Conservation (phyloP, 1,140 invertebrate genomes). For the Pararge aegeria region DNA sequence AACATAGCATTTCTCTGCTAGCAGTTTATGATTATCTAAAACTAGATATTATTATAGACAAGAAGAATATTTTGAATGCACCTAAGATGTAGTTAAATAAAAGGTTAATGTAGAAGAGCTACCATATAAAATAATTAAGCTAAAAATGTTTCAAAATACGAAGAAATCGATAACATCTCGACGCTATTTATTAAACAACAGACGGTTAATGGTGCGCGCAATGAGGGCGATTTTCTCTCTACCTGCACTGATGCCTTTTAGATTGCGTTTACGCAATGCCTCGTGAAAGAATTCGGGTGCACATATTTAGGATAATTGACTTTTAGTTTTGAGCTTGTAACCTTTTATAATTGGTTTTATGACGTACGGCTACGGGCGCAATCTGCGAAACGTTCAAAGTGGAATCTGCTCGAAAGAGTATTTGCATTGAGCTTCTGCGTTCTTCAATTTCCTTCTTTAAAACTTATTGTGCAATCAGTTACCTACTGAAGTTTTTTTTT, state of each 20-base stretch:
- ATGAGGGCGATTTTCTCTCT: constrained; percentile 45
- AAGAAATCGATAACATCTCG: constrained; percentile 41
- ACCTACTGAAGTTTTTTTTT: too few relatives aligned
- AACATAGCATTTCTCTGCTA: too few relatives aligned
- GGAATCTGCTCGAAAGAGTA: too few relatives aligned
- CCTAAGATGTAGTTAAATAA: too few relatives aligned
- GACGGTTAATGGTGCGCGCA: constrained; percentile 43
- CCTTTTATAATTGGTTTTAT: constrained; percentile 9
- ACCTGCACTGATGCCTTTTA: constrained; percentile 56
- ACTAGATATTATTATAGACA: too few relatives aligned
- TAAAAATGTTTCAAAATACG: constrained; percentile 14
- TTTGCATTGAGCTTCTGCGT: too few relatives aligned
- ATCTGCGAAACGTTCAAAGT: too few relatives aligned
- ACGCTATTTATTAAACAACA: constrained; percentile 37
- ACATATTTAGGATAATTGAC: constrained; percentile 37
- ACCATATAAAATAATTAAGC: neutral
- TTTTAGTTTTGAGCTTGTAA: constrained; percentile 11
- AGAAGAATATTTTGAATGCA: too few relatives aligned
- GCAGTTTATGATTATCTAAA: too few relatives aligned
- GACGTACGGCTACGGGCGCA: too few relatives aligned
- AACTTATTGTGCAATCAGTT: too few relatives aligned
- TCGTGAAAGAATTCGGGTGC: constrained; percentile 57
- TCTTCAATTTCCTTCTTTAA: too few relatives aligned
- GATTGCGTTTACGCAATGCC: constrained; percentile 63
- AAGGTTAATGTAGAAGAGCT: neutral